These are phyloP conservation scores for Arctopsyche grandis DNA, from an alignment of 1,140 invertebrate genomes.

Conservation along the genomic window DNA sequence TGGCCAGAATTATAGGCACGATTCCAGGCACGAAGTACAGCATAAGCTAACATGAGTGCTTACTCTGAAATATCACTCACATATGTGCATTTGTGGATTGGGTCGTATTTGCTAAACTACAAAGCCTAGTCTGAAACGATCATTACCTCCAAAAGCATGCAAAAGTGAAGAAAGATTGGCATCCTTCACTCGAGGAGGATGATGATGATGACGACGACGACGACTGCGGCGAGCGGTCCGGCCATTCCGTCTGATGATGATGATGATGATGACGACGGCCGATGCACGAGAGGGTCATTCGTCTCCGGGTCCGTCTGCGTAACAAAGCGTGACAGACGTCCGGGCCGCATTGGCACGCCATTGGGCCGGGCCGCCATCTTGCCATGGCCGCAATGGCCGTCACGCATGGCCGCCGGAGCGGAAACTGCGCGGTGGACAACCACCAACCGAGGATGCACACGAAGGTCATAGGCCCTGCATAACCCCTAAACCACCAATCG, in stretches of 20 bases:
- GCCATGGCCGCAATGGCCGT: conserved; percentile 44
- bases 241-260: neutral
- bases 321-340: conserved; percentile 38
- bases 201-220: neutral
- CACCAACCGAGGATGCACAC: conserved; percentile 21
- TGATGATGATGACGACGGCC: neutral
- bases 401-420: conserved; percentile 45
- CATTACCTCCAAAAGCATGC: too few relatives aligned
- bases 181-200: neutral
- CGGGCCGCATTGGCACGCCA: conserved; percentile 35
- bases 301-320: neutral
- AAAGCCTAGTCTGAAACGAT: too few relatives aligned
- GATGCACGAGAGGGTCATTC: conserved; percentile 1
- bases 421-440: conserved; percentile 40
- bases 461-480: conserved; percentile 34
- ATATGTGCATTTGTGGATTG: too few relatives aligned
- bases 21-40: too few relatives aligned
- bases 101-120: too few relatives aligned
- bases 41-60: too few relatives aligned
- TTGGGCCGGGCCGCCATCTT: conserved; percentile 36
- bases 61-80: too few relatives aligned
- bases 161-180: too few relatives aligned
- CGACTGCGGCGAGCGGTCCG: neutral
- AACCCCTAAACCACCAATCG: neutral
- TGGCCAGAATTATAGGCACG: too few relatives aligned